These are phyloP conservation scores for Aurelia aurita complex sp. Pacific DNA, from an alignment of 30 jellyfish, hydroid and myxozoan genomes.

Conservation along the genomic window DNA sequence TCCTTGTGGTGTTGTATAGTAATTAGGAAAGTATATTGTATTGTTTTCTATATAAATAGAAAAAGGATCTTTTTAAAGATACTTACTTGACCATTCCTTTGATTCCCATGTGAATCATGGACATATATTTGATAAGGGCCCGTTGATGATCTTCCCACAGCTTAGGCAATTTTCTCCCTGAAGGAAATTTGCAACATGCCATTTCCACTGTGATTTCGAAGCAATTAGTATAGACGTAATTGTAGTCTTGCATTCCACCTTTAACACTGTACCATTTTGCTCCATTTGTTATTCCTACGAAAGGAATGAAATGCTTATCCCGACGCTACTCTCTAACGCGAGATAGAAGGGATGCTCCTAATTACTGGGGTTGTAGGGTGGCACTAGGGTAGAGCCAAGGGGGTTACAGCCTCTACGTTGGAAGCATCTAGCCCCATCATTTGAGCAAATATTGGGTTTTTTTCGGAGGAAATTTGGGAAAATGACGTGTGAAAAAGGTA, in stretches of 20 bases:
- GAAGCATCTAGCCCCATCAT: too few species aligned
- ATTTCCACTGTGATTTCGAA: constrained; percentile 97
- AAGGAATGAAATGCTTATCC: not conserved
- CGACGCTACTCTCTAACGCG: too few species aligned
- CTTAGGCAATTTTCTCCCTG: constrained; percentile 37
- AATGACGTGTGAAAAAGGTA: too few species aligned
- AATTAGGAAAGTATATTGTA: too few species aligned
- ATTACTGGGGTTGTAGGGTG: too few species aligned
- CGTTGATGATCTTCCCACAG: constrained; percentile 83
- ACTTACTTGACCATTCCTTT: constrained; percentile 91
- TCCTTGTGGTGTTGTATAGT: too few species aligned
- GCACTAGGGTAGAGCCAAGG: too few species aligned
- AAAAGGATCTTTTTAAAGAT: not conserved
- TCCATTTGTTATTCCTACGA: constrained; percentile 94
- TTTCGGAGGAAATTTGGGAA: too few species aligned
- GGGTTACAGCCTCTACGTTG: too few species aligned
- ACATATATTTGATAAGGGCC: constrained; percentile 62
- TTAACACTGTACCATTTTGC: constrained; percentile 98
- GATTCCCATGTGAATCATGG: constrained; percentile 85
- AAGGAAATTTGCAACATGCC: constrained; percentile 95
- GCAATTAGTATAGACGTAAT: constrained; percentile 81
- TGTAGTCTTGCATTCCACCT: constrained; percentile 99
- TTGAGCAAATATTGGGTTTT: too few species aligned
- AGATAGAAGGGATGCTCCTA: too few species aligned
- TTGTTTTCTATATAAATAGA: too few species aligned